phyloP scores from a whole-genome alignment of 1,140 invertebrate species.

The Pemphigus obesinymphae region DNA sequence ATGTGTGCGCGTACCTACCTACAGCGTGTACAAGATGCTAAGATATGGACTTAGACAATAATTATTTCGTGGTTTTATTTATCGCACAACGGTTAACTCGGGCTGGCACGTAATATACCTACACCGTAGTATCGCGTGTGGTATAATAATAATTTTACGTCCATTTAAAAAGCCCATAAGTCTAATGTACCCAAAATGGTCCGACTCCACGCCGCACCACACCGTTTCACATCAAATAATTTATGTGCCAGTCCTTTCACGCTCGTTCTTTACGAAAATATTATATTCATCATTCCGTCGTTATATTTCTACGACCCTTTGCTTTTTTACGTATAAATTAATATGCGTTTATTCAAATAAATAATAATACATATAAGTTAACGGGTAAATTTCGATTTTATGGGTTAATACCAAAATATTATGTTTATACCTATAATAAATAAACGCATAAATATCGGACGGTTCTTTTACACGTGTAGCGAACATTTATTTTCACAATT shows the following conservation, averaged over 20 bases:
- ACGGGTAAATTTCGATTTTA: no score
- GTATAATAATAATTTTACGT: background rate
- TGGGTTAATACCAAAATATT: no score
- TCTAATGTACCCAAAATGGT: background rate
- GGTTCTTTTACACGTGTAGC: no score
- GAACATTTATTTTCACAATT: no score
- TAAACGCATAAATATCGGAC: no score
- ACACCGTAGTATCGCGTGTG: background rate
- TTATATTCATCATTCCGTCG: background rate
- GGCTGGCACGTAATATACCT: background rate
- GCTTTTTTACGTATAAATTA: background rate
- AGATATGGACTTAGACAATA: background rate
- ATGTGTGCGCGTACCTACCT: no score
- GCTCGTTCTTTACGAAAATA: background rate
- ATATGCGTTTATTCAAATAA: no score
- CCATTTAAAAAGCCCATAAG: background rate
- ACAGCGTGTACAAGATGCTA: background rate
- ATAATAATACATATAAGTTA: no score
- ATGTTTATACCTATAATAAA: no score
- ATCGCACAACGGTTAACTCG: background rate
- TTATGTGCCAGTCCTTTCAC: background rate
- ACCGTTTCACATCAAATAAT: background rate
- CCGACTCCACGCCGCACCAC: background rate
- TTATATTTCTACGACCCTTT: background rate
- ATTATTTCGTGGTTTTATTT: background rate